These are phyloP conservation scores for Tipula helvola DNA, from an alignment of 2,888 invertebrate species.

Conservation along the genomic window DNA sequence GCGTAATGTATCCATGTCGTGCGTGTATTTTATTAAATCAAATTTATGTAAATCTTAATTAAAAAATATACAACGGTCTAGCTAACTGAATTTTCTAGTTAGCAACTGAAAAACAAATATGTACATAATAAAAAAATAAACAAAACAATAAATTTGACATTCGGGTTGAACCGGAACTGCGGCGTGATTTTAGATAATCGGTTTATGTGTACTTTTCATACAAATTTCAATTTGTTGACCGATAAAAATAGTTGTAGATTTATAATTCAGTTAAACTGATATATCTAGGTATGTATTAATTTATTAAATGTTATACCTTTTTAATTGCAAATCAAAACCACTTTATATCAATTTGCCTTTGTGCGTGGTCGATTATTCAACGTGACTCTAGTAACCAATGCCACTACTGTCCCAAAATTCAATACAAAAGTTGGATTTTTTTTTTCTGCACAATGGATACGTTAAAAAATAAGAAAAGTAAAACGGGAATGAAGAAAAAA, in stretches of 20 bases:
- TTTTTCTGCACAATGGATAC: background rate
- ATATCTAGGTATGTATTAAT: too few species aligned
- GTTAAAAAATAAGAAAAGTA: background rate
- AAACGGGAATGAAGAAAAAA: background rate
- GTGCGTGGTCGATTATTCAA: too few species aligned
- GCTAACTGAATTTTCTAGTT: background rate
- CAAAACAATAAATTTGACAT: background rate
- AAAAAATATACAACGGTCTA: background rate
- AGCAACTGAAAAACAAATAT: background rate
- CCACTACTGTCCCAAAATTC: too few species aligned
- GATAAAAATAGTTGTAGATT: too few species aligned
- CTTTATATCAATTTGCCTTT: too few species aligned
- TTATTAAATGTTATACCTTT: too few species aligned
- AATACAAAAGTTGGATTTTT: background rate
- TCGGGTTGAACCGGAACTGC: background rate
- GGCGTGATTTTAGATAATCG: background rate
- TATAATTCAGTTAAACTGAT: too few species aligned
- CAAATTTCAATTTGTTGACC: too few species aligned
- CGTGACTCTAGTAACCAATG: too few species aligned
- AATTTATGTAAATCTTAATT: background rate
- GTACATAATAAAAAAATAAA: background rate
- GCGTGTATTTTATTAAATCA: background rate
- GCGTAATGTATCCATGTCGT: conserved; percentile 8
- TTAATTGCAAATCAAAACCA: too few species aligned
- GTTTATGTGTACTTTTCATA: background rate